Base-by-base conservation (phyloP, 2,113 vertebrate genomes). In the Hemichromis elongatus region DNA sequence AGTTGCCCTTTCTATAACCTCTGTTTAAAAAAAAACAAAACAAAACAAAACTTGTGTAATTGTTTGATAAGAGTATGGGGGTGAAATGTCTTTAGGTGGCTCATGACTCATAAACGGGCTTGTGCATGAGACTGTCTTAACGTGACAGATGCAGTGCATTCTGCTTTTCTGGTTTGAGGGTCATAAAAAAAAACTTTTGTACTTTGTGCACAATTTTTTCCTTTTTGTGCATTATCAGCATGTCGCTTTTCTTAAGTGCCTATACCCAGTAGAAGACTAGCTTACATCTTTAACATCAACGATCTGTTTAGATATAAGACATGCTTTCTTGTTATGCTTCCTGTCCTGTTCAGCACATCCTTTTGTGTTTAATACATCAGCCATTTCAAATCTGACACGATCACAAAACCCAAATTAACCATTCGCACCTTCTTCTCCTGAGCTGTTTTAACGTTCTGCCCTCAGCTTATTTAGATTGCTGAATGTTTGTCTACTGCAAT, bases 401-500 rank as follows among this genome's bases (percentile, higher is more conserved):
- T 75, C 26, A 30, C 26, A 75, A 50, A 54, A 4, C 16, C 18
- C 45, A 13, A 1, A 2, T 75, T 30, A 75, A 33, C 10, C 12
- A 8, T 19, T 11, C 18, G 21, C 52, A 59, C 26, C 59, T 45
- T 54, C 42, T 26, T 28, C 19, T 30, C 42, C 73, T 61, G 40
- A 79, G 63, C 19, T 12, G 40, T n/a, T 85, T 63, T 53, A 63
- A 77, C 3, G 9, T 9, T 78, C 50, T 61, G 54, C 63, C 75
- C 63, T 77, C 13, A 33, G 54, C 52, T 54, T 75, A n/a, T 55
- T 81, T 28, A 80, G 70, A 40, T 59, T 2, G 4, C 19, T 77
- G 53, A 28, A 40, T 80, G 21, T 80, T 83, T 83, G n/a, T 50
- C 80, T 42, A n/a, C 35, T 81, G 59, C 19, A 4, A 45, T 73